A percentile compares a stretch with the other conserved stretches of the same genome.
Conservation (phyloP, 2,888 invertebrate species). For the Acleris emargana region DNA sequence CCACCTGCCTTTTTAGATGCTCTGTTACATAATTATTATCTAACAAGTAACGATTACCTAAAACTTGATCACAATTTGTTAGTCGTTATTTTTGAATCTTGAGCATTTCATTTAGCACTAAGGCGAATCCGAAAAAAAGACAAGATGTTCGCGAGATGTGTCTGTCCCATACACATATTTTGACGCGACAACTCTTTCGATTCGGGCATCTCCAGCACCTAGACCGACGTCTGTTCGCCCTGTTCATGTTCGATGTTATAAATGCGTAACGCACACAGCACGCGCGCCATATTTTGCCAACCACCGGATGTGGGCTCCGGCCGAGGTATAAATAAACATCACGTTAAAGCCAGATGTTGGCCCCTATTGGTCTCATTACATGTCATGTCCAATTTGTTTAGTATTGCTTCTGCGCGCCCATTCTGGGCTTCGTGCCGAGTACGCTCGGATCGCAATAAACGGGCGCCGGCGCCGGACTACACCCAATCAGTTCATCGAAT, state of each 20-base stretch:
- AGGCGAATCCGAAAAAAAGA: too few species aligned
- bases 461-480: not conserved
- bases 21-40: too few species aligned
- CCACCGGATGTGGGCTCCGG: slow-evolving; percentile 74
- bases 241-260: slow-evolving; percentile 7
- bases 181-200: too few species aligned
- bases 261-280: slow-evolving; percentile 47
- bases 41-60: too few species aligned
- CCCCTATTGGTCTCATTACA: slow-evolving; percentile 50
- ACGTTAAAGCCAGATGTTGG: slow-evolving; percentile 69
- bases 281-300: slow-evolving; percentile 49
- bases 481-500: too few species aligned
- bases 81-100: too few species aligned
- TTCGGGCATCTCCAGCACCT: too few species aligned
- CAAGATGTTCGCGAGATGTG: too few species aligned
- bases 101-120: too few species aligned
- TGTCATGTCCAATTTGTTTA: slow-evolving; percentile 33
- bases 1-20: slow-evolving; percentile 11
- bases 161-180: too few species aligned
- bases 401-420: slow-evolving; percentile 1
- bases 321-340: slow-evolving; percentile 70
- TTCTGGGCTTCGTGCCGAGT: not conserved
- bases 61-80: too few species aligned
- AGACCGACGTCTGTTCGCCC: not conserved
- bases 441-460: not conserved